Conservation (phyloP, 2,888 invertebrate species). For the Panzeria rudis region DNA sequence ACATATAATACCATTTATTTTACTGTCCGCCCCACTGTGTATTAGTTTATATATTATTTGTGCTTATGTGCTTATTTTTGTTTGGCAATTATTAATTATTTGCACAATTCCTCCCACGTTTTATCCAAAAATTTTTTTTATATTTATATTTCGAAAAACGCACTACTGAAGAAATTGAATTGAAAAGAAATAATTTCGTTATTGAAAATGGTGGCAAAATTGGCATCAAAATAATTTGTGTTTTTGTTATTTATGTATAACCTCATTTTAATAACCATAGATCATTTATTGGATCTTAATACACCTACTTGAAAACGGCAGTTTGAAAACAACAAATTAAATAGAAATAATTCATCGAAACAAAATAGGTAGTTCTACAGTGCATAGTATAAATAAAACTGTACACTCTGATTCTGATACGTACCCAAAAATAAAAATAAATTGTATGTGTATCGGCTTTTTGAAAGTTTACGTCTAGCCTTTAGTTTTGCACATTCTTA, state of each 20-base stretch:
- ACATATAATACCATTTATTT: no score
- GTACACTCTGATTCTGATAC: no score
- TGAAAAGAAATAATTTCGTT: background rate
- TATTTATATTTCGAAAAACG: background rate
- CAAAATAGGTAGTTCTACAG: background rate
- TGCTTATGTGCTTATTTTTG: background rate
- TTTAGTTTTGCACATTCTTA: no score
- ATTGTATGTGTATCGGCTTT: no score
- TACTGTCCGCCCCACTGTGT: background rate
- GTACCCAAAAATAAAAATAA: no score
- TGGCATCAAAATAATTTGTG: background rate
- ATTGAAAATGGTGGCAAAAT: background rate
- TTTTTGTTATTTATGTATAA: background rate
- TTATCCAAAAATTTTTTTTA: background rate
- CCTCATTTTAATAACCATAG: background rate
- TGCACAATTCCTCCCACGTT: constrained; percentile 1
- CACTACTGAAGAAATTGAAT: background rate
- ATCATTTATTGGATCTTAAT: background rate
- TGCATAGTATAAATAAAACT: background rate
- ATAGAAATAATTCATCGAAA: background rate
- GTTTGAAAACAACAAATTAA: background rate
- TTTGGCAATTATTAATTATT: background rate
- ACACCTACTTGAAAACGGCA: background rate
- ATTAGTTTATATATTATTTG: background rate
- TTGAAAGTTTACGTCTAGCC: no score